phyloP scores from a whole-genome alignment of 53 echinoderm and acorn worm species.

The Apostichopus leukothele region DNA sequence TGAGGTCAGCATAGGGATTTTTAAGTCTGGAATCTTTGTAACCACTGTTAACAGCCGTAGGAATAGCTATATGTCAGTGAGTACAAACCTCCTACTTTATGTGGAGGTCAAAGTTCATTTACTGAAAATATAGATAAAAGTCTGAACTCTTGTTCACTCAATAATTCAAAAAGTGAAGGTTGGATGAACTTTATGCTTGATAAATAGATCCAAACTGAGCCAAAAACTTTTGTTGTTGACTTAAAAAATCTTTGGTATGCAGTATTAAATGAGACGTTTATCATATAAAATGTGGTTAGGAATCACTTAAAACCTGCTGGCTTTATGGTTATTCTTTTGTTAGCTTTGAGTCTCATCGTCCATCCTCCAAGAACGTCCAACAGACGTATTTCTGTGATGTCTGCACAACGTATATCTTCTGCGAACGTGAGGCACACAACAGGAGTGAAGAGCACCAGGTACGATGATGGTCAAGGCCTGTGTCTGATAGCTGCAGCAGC shows the following conservation, averaged over 20 bases:
- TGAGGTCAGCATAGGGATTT: no score
- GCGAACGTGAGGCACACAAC: background rate
- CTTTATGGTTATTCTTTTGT: background rate
- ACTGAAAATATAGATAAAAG: background rate
- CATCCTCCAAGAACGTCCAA: background rate
- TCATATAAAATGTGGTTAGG: no score
- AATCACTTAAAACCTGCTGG: no score
- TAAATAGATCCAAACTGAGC: background rate
- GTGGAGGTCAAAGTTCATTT: background rate
- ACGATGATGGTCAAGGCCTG: background rate
- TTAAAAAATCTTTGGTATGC: no score
- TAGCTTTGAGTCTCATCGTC: background rate
- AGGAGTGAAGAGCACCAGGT: background rate
- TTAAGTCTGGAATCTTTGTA: no score
- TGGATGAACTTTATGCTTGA: background rate
- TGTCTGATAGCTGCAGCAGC: no score
- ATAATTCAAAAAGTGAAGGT: background rate
- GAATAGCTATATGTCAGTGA: background rate
- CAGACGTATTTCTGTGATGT: background rate
- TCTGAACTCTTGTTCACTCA: background rate
- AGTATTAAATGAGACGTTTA: no score
- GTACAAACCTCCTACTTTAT: background rate
- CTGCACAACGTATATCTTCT: slow-evolving; percentile 14
- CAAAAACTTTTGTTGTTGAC: background rate
- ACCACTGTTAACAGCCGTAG: no score